These are phyloP conservation scores for Manduca sexta DNA, from an alignment of 1,140 invertebrate species.

Conservation along the genomic window DNA sequence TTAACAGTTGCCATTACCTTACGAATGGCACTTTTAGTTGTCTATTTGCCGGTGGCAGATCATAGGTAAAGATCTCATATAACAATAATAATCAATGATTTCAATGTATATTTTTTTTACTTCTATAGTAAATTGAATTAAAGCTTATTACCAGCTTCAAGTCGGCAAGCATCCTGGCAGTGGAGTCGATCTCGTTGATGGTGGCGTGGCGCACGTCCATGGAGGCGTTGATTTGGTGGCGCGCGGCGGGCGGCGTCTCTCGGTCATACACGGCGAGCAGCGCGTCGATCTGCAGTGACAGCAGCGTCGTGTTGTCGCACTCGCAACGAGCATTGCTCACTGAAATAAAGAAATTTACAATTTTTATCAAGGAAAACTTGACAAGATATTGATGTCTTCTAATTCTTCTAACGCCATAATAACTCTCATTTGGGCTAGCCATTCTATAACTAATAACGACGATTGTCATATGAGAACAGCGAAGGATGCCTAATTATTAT, in stretches of 20 bases:
- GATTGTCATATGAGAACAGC: no score
- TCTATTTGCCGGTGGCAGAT: no score
- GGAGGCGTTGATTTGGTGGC: constrained; percentile 15
- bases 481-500: no score
- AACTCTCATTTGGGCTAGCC: background rate
- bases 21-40: no score
- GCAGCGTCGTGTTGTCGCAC: constrained; percentile 33
- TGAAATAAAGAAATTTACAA: no score
- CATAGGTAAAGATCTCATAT: no score
- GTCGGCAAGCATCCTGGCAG: constrained; percentile 38
- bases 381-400: background rate
- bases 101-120: no score
- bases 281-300: constrained; percentile 37
- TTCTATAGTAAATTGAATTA: no score
- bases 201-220: constrained; percentile 44
- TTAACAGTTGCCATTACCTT: background rate
- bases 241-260: constrained; percentile 22
- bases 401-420: background rate
- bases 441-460: no score
- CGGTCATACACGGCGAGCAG: constrained; percentile 65
- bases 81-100: no score
- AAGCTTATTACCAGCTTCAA: constrained; percentile 38
- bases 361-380: constrained; percentile 6
- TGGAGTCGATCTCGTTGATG: constrained; percentile 27
- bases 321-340: background rate